phyloP scores from a whole-genome alignment of 2,888 invertebrate species.

The Rhingia rostrata region DNA sequence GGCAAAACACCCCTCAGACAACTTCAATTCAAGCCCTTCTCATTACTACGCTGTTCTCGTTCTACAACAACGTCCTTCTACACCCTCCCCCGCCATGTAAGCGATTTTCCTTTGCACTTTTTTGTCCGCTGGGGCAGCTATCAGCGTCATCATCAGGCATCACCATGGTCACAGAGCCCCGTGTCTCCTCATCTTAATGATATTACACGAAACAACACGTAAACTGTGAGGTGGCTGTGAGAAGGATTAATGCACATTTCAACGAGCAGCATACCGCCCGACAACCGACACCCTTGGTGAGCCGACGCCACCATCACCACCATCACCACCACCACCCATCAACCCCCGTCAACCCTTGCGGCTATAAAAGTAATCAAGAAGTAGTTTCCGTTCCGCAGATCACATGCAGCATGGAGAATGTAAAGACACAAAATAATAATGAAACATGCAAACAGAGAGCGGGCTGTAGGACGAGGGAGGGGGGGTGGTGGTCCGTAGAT shows the following conservation, averaged over 20 bases:
- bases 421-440: slow-evolving; percentile 58
- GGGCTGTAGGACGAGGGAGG: neutral
- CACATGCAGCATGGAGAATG: slow-evolving; percentile 57
- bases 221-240: slow-evolving; percentile 39
- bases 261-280: slow-evolving; percentile 17
- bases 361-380: slow-evolving; percentile 75
- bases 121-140: slow-evolving; percentile 26
- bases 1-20: slow-evolving; percentile 41
- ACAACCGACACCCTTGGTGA: slow-evolving; percentile 1
- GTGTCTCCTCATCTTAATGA: slow-evolving; percentile 55
- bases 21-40: slow-evolving; percentile 40
- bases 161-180: slow-evolving; percentile 41
- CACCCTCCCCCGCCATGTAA: neutral
- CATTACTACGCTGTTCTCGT: slow-evolving; percentile 66
- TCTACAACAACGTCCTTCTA: slow-evolving; percentile 24
- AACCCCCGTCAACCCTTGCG: slow-evolving; percentile 47
- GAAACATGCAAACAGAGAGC: slow-evolving; percentile 50
- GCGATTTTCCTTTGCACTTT: neutral
- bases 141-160: slow-evolving; percentile 62
- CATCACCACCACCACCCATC: neutral
- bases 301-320: neutral
- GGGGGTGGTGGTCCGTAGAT: too few relatives aligned
- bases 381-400: slow-evolving; percentile 73
- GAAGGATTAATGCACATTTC: slow-evolving; percentile 60
- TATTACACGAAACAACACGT: slow-evolving; percentile 61